Percentiles rank a stretch among this genome's conserved stretches.
Conservation (phyloP, 2,113 vertebrate genomes). For the Elgaria multicarinata region DNA sequence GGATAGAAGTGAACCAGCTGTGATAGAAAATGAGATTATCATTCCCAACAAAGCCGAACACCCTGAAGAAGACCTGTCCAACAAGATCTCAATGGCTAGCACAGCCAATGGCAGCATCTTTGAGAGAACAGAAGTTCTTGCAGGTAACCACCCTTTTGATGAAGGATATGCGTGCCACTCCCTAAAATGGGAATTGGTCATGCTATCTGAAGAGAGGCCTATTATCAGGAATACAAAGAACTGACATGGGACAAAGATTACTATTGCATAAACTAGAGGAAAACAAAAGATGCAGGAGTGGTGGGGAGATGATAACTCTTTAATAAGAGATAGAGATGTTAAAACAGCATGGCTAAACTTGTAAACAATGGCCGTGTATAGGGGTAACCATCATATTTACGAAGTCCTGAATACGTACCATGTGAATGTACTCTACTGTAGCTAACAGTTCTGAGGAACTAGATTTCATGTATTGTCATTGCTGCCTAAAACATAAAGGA, state of each 20-base stretch:
- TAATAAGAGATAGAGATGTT: background rate
- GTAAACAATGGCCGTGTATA: background rate
- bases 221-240: background rate
- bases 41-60: constrained; percentile 38
- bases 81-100: constrained; percentile 90
- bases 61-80: constrained; percentile 54
- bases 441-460: background rate
- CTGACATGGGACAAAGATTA: background rate
- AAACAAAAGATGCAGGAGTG: background rate
- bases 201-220: background rate
- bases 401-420: background rate
- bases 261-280: background rate
- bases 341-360: background rate
- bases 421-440: background rate
- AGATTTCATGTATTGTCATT: background rate
- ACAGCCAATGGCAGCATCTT: constrained; percentile 84
- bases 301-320: background rate
- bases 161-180: background rate
- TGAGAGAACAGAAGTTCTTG: constrained; percentile 89
- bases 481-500: background rate
- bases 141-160: constrained; percentile 79
- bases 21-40: constrained; percentile 81
- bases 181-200: background rate
- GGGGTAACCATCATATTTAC: background rate
- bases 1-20: constrained; percentile 56